A percentile compares a stretch with the other conserved stretches of the same genome.
Conservation (phyloP, 2,113 vertebrate species). For the Rhea americana region DNA sequence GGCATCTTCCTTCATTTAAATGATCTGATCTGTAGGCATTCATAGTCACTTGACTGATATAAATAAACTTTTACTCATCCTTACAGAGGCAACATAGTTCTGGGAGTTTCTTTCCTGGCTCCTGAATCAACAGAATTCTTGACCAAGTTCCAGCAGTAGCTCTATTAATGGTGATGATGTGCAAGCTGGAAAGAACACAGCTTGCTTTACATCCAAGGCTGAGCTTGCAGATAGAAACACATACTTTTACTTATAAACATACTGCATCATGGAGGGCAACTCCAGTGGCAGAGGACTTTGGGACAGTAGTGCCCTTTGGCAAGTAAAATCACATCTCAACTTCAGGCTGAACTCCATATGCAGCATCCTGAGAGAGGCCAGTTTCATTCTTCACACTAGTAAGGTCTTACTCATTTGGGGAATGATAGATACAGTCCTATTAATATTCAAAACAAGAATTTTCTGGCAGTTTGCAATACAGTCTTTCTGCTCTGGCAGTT, state of each 20-base stretch:
- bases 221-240: background rate
- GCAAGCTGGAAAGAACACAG: background rate
- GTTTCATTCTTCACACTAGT: background rate
- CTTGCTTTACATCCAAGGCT: background rate
- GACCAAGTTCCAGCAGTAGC: conserved; percentile 29
- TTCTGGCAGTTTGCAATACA: background rate
- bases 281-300: background rate
- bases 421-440: background rate
- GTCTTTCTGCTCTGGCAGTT: background rate
- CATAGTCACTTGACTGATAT: background rate
- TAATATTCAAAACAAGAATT: background rate
- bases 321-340: background rate
- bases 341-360: background rate
- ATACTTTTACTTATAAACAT: conserved; percentile 7
- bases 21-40: background rate
- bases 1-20: background rate
- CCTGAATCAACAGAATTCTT: conserved; percentile 55
- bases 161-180: background rate
- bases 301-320: background rate
- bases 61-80: conserved; percentile 43
- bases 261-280: background rate
- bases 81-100: conserved; percentile 16
- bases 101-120: conserved; percentile 19
- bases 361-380: background rate
- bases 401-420: background rate